Evolutionary conservation across 92 coral and sea anemone species (phyloP), one percentile per base, ranked within the genome.

Genomic region (Epizoanthus scotinus): DNA sequence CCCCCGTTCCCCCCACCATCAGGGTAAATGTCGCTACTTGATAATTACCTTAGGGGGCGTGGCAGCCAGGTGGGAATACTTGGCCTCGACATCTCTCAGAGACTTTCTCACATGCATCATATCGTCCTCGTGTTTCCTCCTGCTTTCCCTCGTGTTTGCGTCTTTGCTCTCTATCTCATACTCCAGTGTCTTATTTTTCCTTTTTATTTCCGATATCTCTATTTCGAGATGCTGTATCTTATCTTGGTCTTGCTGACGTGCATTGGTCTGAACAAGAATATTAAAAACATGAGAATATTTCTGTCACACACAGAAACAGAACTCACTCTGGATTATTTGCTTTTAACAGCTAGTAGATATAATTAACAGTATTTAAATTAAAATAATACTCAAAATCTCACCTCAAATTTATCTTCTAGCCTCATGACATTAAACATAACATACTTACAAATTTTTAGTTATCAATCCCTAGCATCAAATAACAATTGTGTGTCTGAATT

Each of bases 11-110:
- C n/a, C n/a, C n/a, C n/a, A n/a, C n/a, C n/a, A n/a, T 31, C 36
- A 31, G 36, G 1, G 40, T 34, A 3, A 34, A 34, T 6, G 4
- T 34, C 6, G 40, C 40, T 34, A 34, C 5, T 5, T 34, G 40
- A 5, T 6, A 34, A 34, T 34, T 54, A 89, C 98, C 93, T 95
- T 95, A 3, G 99, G 99, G 3, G 99, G 99, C 0, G 99, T 95
- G 0, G 98, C 89, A 15, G 98, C 99, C 52, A 95, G 87, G 77
- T 87, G 93, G 54, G 88, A 90, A 53, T 93, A 95, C 67, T 93
- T 95, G 17, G 94, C 81, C 57, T 95, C 99, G 8, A 95, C 84
- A 24, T 93, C 98, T 18, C 99, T 79, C 36, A 93, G 89, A 40
- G 90, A 90, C 65, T 89, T 90, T 26, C 92, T 91, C 67, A 91